Conservation (phyloP, 2,113 vertebrate species). For the Trogon surrucura region DNA sequence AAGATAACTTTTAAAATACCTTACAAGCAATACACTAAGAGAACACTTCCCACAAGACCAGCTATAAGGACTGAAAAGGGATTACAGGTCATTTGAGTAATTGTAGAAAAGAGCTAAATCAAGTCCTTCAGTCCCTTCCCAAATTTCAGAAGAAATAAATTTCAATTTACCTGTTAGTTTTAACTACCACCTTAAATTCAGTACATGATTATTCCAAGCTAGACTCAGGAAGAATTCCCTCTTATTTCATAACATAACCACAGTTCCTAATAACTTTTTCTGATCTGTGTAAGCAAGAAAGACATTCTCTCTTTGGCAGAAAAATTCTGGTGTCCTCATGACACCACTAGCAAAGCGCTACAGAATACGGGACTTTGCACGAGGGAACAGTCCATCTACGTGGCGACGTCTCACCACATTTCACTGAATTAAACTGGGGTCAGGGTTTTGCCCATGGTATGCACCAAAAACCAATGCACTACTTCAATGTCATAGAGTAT, state of each 20-base stretch:
- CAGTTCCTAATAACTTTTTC: not conserved
- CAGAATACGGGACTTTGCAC: not conserved
- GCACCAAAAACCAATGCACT: not conserved
- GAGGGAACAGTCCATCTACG: not conserved
- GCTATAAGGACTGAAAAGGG: not conserved
- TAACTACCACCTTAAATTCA: not conserved
- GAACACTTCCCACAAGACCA: not conserved
- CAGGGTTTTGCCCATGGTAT: not conserved
- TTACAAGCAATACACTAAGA: not conserved
- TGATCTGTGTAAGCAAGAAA: not conserved
- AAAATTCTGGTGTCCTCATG: not conserved
- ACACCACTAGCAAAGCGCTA: not conserved
- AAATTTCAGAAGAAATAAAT: not conserved
- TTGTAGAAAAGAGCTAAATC: not conserved
- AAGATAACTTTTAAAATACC: not conserved
- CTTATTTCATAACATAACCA: not conserved
- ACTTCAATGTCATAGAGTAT: not conserved
- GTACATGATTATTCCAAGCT: not conserved
- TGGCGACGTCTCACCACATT: not conserved
- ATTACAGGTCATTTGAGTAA: not conserved
- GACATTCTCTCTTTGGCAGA: not conserved
- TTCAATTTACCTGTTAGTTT: not conserved
- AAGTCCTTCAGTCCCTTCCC: not conserved
- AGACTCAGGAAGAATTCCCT: not conserved
- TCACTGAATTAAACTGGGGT: accelerated